Percentiles rank a stretch among this genome's conserved stretches.
Conservation (phyloP, 2,888 invertebrate genomes). For the Orchesella flavescens region DNA sequence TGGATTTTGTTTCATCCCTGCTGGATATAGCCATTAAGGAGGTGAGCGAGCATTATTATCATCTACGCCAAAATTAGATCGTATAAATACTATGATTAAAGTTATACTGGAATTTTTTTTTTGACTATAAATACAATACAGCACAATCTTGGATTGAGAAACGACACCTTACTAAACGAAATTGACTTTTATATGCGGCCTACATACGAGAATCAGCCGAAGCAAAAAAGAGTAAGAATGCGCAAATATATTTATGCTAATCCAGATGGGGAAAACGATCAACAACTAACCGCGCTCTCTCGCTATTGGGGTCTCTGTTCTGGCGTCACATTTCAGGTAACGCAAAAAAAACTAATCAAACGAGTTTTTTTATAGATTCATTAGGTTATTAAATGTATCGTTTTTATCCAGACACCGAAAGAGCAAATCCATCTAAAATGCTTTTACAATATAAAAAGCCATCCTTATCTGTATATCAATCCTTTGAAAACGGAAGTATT, state of each 20-base stretch:
- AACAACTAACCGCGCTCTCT: too few species aligned
- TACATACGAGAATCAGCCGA: neutral
- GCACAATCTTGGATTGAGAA: neutral
- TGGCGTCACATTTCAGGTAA: too few species aligned
- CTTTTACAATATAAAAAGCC: neutral
- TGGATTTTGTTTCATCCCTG: neutral
- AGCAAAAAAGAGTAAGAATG: neutral
- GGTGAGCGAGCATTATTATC: too few species aligned
- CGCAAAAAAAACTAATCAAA: too few species aligned
- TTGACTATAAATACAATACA: too few species aligned
- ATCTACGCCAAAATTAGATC: too few species aligned
- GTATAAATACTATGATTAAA: too few species aligned
- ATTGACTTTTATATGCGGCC: neutral
- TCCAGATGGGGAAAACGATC: neutral
- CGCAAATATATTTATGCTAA: neutral
- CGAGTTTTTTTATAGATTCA: too few species aligned
- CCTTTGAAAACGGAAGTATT: slow-evolving; percentile 23
- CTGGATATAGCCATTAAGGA: neutral
- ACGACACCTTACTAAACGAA: too few species aligned
- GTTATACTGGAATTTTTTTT: too few species aligned
- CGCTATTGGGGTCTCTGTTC: too few species aligned
- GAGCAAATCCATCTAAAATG: neutral
- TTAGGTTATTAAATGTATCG: too few species aligned
- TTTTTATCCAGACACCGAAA: slow-evolving; percentile 2
- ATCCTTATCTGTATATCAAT: slow-evolving; percentile 29